Conservation (phyloP, 2,113 vertebrate genomes). For the Malurus melanocephalus region DNA sequence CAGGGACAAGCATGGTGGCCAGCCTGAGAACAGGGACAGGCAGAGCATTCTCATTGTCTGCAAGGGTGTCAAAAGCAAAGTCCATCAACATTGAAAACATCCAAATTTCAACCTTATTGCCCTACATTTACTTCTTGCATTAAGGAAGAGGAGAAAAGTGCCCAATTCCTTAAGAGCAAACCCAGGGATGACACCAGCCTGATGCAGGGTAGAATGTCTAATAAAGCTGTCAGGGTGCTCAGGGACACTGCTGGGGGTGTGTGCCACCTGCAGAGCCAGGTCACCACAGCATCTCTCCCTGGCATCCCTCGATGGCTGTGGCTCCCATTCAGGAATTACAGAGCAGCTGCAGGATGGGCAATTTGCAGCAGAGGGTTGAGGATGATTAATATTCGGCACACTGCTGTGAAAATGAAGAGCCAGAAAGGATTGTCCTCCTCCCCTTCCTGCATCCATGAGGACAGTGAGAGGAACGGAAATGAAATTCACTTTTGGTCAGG, state of each 20-base stretch:
- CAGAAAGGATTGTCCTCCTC: background rate
- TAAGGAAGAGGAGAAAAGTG: background rate
- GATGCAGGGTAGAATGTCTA: background rate
- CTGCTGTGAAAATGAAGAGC: conserved; percentile 22
- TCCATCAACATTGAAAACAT: background rate
- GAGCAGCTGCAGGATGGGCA: background rate
- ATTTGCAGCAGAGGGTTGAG: background rate
- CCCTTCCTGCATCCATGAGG: background rate
- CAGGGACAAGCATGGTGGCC: background rate
- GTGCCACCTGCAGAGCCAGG: background rate
- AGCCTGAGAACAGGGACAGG: background rate
- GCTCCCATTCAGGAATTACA: background rate
- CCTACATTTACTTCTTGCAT: rapidly evolving
- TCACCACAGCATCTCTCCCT: rapidly evolving
- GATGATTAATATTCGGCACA: conserved; percentile 33
- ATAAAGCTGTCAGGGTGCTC: background rate
- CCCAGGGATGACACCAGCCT: background rate
- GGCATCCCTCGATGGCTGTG: background rate
- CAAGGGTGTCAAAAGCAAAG: background rate
- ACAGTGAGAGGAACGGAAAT: background rate
- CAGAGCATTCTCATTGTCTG: background rate
- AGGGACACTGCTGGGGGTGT: background rate
- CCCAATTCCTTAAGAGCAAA: background rate
- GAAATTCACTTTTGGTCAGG: background rate
- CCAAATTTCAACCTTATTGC: background rate